Evolutionary conservation across 1,140 invertebrate species (phyloP), one percentile per base, ranked within the genome.

Genomic region (Phymastichus coffea): DNA sequence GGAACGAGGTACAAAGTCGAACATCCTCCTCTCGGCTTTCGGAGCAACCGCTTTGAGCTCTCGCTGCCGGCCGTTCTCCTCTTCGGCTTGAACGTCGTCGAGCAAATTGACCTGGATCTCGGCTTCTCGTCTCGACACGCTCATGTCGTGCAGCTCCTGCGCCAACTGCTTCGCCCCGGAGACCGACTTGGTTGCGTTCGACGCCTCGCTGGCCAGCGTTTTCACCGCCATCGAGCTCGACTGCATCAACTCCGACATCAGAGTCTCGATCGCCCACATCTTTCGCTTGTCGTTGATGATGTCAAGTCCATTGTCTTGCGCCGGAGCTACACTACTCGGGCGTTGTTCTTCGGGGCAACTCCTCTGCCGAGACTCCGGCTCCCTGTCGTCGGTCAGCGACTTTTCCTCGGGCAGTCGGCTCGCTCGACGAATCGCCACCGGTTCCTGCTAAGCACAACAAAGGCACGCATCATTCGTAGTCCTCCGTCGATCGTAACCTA

Each of bases 201-300:
- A 55, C 17, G 47, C 52, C 17, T 12, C 19, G 0, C 17, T 22
- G 4, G 33, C 15, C 12, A 30, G 4, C 1, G 51, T 4, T 41
- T 48, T 60, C 2, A 25, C 10, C 19, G 46, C 30, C 15, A 14
- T 8, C 12, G 38, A 30, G 28, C 28, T 57, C 46, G 69, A 69
- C 46, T 76, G 66, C 23, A 74, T 57, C 6, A 80, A 64, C 57
- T 77, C 72, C 1, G 69, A 63, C 70, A 77, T 72, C 0, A 76
- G 53, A 19, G 72, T 70, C 46, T 78, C 76, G 9, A 79, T 74
- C 15, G 75, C 78, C 78, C 78, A 80, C 52, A 76, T 76, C 57
- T 77, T 73, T 33, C 78, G 60, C 26, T 75, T 71, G 20, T 77
- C 75, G 28, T 70, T 65, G 28, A 77, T 66, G n/a, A n/a, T n/a